phyloP scores from a whole-genome alignment of 2,113 vertebrate genomes.

The Fregata magnificens region DNA sequence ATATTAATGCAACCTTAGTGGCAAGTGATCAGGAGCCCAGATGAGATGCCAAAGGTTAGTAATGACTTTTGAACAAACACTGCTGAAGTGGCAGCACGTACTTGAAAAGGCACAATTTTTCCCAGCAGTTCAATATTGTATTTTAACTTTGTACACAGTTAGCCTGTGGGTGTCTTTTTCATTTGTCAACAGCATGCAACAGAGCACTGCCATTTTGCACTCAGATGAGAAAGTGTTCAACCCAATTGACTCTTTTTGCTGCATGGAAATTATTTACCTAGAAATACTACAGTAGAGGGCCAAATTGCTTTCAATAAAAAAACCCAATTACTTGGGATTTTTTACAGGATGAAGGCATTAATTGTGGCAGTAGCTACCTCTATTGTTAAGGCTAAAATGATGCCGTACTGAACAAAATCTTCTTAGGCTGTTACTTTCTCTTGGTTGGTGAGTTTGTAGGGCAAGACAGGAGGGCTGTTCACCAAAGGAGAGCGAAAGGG shows the following conservation, averaged over 20 bases:
- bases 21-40: conserved; percentile 36
- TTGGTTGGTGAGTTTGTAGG: background rate
- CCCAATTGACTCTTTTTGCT: conserved; percentile 23
- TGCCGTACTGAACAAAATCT: background rate
- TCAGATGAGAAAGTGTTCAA: conserved; percentile 7
- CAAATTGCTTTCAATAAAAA: background rate
- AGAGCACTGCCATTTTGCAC: conserved; percentile 24
- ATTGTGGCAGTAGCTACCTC: background rate
- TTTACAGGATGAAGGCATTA: background rate
- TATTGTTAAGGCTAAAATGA: background rate
- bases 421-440: background rate
- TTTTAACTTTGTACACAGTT: conserved; percentile 44
- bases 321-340: background rate
- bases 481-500: background rate
- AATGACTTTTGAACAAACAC: conserved; percentile 65
- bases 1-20: conserved; percentile 53
- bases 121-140: conserved; percentile 28
- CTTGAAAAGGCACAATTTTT: conserved; percentile 28
- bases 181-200: conserved; percentile 31
- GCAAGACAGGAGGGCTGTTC: background rate
- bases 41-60: conserved; percentile 70
- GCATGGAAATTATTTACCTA: conserved; percentile 14
- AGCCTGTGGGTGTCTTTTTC: conserved; percentile 37
- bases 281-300: background rate
- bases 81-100: conserved; percentile 3